These are phyloP conservation scores for Panulirus ornatus DNA, from an alignment of 1,140 invertebrate species.

Conservation along the genomic window DNA sequence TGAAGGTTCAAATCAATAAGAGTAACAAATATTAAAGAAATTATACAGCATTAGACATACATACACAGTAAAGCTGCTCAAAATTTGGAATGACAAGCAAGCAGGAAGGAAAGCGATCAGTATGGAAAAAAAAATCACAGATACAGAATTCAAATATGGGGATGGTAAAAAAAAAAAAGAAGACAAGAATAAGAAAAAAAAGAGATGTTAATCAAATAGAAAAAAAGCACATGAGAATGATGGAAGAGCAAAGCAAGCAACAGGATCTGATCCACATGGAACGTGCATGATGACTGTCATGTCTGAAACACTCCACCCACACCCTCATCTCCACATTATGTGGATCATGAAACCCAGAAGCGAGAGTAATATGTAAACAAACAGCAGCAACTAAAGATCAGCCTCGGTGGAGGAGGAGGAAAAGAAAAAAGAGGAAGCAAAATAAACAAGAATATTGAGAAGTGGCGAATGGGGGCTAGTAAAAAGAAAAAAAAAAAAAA, in stretches of 20 bases:
- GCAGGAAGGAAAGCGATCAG: background rate
- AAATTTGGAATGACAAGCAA: no score
- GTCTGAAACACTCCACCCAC: no score
- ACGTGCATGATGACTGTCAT: no score
- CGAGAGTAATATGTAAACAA: no score
- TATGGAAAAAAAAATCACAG: background rate
- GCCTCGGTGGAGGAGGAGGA: slow-evolving; percentile 14
- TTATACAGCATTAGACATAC: no score
- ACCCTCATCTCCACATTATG: no score
- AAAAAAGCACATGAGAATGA: background rate
- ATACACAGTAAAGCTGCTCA: no score
- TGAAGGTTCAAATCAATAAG: background rate
- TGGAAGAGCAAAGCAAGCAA: background rate
- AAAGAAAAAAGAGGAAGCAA: background rate
- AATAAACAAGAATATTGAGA: background rate
- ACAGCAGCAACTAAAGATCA: no score
- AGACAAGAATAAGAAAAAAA: background rate
- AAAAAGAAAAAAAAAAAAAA: slow-evolving; percentile 16
- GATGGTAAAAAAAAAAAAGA: slow-evolving; percentile 25
- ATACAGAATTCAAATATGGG: background rate
- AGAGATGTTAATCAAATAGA: background rate
- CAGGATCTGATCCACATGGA: no score
- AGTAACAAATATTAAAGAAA: no score
- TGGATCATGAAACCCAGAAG: no score
- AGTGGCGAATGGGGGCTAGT: background rate